These are phyloP conservation scores for Pyrochroa serraticornis DNA, from an alignment of 2,888 invertebrate genomes.

Conservation along the genomic window DNA sequence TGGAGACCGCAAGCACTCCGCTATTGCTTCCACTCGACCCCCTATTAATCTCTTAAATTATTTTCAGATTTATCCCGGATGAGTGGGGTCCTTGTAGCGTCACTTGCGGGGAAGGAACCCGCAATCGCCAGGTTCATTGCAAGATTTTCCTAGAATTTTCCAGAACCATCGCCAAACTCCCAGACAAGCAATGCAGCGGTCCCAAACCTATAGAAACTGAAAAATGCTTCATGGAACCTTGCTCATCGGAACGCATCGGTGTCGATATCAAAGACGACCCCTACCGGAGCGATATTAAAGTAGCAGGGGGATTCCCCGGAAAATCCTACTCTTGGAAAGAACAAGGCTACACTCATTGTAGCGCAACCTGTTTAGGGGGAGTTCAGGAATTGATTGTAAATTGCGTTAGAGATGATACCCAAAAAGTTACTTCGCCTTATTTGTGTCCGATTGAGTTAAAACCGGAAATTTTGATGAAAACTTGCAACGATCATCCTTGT, in stretches of 20 bases:
- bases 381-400: constrained; percentile 86
- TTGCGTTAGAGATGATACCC: constrained; percentile 86
- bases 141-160: constrained; percentile 94
- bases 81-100: constrained; percentile 89
- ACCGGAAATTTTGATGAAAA: constrained; percentile 85
- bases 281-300: constrained; percentile 45
- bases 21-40: constrained; percentile 6
- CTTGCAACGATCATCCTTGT: constrained; percentile 95
- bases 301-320: constrained; percentile 60
- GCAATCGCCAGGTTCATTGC: constrained; percentile 89
- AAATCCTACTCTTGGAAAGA: constrained; percentile 89
- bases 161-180: constrained; percentile 83
- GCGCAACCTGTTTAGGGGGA: constrained; percentile 91
- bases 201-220: constrained; percentile 83
- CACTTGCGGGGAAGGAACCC: constrained; percentile 87
- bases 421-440: constrained; percentile 85
- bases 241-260: constrained; percentile 61
- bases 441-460: constrained; percentile 86
- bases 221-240: constrained; percentile 79
- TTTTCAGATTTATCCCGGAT: constrained; percentile 85
- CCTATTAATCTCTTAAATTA: constrained; percentile 11
- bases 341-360: constrained; percentile 90
- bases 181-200: constrained; percentile 87
- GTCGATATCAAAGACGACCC: constrained; percentile 63
- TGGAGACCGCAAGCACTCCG: constrained; percentile 14